These are phyloP conservation scores for Fragum sueziense DNA, from an alignment of 2,888 invertebrate species.

Conservation along the genomic window DNA sequence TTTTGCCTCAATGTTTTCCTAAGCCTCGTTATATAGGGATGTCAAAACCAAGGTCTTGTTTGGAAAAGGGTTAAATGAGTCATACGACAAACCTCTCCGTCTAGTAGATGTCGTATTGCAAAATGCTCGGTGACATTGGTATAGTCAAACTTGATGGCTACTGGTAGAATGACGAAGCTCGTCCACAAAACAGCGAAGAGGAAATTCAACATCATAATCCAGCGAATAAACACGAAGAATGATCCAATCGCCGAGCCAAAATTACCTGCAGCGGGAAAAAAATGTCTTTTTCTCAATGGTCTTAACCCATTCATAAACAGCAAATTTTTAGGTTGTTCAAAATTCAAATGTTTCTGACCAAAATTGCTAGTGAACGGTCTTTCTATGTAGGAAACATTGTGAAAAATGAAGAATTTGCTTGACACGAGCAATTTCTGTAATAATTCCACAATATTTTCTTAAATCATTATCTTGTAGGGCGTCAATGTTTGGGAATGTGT, in stretches of 20 bases:
- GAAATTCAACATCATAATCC: conserved; percentile 68
- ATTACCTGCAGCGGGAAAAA: conserved; percentile 57
- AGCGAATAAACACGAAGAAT: conserved; percentile 69
- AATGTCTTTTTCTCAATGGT: no score
- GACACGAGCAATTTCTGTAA: neutral
- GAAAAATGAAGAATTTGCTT: neutral
- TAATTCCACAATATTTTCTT: no score
- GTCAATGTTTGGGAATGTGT: no score
- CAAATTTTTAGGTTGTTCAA: no score
- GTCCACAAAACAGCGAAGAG: conserved; percentile 65
- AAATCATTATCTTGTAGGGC: no score
- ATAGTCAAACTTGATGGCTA: conserved; percentile 63
- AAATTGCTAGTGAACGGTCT: no score
- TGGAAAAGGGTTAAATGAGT: no score
- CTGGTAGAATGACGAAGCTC: conserved; percentile 65
- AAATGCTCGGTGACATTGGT: conserved; percentile 47
- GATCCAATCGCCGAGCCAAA: conserved; percentile 74
- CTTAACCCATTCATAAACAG: no score
- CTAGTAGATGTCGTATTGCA: conserved; percentile 62
- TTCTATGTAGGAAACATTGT: neutral
- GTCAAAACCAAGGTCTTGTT: no score
- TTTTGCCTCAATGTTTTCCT: no score
- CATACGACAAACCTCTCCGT: conserved; percentile 66
- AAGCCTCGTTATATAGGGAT: no score
- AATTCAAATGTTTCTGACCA: no score